Evolutionary conservation across 2,888 invertebrate species (phyloP), one percentile per base, ranked within the genome.

Genomic region (Pollenia griseotomentosa): DNA sequence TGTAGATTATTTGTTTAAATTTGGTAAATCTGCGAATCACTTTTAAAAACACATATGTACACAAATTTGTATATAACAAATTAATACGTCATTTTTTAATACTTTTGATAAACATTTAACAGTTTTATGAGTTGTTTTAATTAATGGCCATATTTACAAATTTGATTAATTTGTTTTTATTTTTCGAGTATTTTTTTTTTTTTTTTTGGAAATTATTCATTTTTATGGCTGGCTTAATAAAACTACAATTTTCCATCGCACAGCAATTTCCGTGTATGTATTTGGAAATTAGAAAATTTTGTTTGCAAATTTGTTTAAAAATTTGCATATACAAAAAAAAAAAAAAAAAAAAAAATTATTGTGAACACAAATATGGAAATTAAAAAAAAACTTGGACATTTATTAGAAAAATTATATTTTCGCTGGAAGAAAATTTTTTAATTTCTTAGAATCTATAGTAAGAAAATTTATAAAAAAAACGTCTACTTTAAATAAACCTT

Each of bases 71-170:
- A 11, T 33, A 48, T 16, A 42, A 42, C 10, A 61, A 65, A n/a
- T 77, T 65, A 23, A 44, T 33, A 48, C 6, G 12, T 40, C 14
- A 14, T 19, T n/a, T 19, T 61, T 6, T 70, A 61, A 53, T n/a
- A 16, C 44, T 53, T 12, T 63, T 53, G 14, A 2, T 63, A 80
- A 65, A 65, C 63, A 73, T 73, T 81, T 42, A 66, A 46, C 19
- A 53, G 46, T 73, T 65, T 81, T 55, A 81, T 57, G 65, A 46
- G 14, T 70, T 71, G 23, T 81, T 81, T 57, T 40, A 33, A 66
- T 66, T 74, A 81, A 81, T 51, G 61, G 19, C 48, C 73, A 57
- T 73, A 74, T 81, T 57, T 63, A 74, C 46, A 65, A 81, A 65
- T 73, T 44, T 73, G 71, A 57, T 73, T 81, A 73, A 73, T 81